A percentile compares a stretch with the other conserved stretches of the same genome.
phyloP scores from a whole-genome alignment of 2,113 vertebrate species.

The Jacana jacana region DNA sequence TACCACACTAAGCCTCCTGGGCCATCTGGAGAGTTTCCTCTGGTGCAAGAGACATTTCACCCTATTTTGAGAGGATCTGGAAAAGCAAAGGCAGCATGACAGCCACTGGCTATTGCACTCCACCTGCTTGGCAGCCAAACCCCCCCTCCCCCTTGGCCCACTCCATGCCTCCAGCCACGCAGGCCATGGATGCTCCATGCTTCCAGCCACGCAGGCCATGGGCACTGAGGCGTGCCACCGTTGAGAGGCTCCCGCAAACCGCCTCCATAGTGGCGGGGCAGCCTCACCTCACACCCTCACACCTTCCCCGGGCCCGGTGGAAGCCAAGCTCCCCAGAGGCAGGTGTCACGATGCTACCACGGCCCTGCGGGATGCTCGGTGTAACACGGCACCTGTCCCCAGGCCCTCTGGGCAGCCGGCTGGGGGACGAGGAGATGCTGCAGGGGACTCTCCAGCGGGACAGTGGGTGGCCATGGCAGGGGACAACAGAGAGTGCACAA shows the following conservation, averaged over 20 bases:
- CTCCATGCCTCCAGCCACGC: accelerated
- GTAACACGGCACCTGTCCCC: background rate
- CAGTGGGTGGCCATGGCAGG: background rate
- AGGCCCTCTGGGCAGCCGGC: background rate
- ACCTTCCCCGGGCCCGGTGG: no score
- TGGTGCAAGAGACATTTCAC: background rate
- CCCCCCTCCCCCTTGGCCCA: accelerated
- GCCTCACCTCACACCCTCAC: background rate
- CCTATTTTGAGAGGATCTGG: background rate
- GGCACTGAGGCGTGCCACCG: accelerated
- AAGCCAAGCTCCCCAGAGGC: background rate
- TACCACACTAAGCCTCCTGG: background rate
- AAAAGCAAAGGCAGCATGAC: background rate
- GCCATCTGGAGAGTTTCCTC: background rate
- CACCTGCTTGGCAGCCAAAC: background rate
- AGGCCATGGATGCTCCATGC: background rate
- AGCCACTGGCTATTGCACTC: accelerated
- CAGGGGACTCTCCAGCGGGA: no score
- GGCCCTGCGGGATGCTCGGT: background rate
- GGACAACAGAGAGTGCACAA: no score
- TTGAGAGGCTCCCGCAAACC: background rate
- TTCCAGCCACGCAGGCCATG: background rate
- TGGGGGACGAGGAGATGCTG: background rate
- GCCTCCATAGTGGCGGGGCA: no score
- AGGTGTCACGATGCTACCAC: background rate